These are phyloP conservation scores for Indri indri DNA, from an alignment of 2,113 vertebrate genomes.

Conservation along the genomic window DNA sequence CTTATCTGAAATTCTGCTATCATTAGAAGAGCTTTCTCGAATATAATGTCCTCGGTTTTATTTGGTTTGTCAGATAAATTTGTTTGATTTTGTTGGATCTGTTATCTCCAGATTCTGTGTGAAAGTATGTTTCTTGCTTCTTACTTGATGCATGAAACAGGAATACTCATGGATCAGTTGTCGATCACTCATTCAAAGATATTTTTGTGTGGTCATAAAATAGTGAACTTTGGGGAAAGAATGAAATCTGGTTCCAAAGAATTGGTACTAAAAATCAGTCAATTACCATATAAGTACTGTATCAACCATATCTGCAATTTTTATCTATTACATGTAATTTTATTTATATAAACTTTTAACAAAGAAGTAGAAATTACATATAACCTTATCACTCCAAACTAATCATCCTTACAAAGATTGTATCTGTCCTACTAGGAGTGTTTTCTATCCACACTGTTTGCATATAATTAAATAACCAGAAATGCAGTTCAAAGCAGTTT, in stretches of 20 bases:
- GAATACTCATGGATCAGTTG: neutral
- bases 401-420: neutral
- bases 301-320: neutral
- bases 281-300: neutral
- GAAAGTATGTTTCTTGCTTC: neutral
- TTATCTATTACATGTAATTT: neutral
- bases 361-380: neutral
- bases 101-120: neutral
- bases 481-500: neutral
- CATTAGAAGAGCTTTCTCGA: neutral
- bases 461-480: neutral
- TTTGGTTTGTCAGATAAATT: neutral
- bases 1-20: neutral
- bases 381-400: rapidly evolving
- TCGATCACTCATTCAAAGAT: neutral
- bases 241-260: neutral
- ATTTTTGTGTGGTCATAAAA: neutral
- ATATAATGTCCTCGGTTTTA: neutral
- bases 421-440: neutral
- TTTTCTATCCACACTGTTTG: neutral
- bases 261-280: neutral
- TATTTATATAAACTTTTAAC: neutral
- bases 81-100: too few relatives aligned
- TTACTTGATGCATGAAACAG: neutral
- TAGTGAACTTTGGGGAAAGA: neutral